These are phyloP conservation scores for Brenthis daphne DNA, from an alignment of 2,888 invertebrate species.

Conservation along the genomic window DNA sequence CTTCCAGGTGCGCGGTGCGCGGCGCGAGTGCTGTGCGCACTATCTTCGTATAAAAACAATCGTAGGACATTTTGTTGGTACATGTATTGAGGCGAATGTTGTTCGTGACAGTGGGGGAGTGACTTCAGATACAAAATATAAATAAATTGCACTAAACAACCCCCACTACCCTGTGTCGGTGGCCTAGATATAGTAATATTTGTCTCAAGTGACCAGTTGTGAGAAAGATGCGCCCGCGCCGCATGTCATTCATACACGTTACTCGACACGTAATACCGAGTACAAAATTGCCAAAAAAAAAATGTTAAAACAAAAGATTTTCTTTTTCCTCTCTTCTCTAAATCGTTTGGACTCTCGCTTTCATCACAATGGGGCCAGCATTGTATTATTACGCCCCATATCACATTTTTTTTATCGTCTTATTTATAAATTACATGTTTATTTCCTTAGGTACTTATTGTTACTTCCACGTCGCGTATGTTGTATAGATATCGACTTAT, in stretches of 20 bases:
- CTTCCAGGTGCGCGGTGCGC: conserved; percentile 64
- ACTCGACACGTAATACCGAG: conserved; percentile 63
- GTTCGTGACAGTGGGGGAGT: conserved; percentile 68
- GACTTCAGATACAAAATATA: conserved; percentile 43
- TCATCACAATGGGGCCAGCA: conserved; percentile 37
- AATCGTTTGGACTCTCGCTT: conserved; percentile 42
- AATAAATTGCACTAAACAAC: conserved; percentile 12
- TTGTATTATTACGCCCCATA: conserved; percentile 15
- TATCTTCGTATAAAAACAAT: conserved; percentile 57
- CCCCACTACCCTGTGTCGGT: conserved; percentile 22
- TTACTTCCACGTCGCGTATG: conserved; percentile 63
- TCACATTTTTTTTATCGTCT: conserved; percentile 35
- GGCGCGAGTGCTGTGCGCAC: conserved; percentile 53
- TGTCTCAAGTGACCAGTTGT: conserved; percentile 21
- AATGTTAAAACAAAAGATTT: conserved; percentile 53
- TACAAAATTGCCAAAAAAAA: conserved; percentile 81
- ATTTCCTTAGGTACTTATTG: conserved; percentile 69
- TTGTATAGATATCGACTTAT: conserved; percentile 74
- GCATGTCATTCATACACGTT: conserved; percentile 22
- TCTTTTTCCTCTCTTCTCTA: conserved; percentile 50
- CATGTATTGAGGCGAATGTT: conserved; percentile 75
- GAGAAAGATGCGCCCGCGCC: conserved; percentile 29
- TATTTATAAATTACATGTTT: conserved; percentile 36
- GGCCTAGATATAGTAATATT: conserved; percentile 8
- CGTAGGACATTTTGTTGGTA: conserved; percentile 80